phyloP scores from a whole-genome alignment of 53 echinoderm and acorn worm genomes.

The Paracentrotus lividus region DNA sequence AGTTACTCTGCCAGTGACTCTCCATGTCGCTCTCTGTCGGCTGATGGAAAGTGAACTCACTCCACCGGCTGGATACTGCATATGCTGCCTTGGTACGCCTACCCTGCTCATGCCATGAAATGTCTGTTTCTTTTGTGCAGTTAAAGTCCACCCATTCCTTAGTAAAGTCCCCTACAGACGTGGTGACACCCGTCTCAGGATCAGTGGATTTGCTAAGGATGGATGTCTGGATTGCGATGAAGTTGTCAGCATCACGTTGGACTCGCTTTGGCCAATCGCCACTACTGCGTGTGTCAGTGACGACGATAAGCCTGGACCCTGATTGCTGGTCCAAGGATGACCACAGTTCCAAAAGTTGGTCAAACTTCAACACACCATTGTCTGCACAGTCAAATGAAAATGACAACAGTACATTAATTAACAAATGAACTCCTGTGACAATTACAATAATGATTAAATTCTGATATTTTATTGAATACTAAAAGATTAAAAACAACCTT shows the following conservation, averaged over 20 bases:
- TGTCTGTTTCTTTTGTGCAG: slow-evolving; percentile 78
- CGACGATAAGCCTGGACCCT: slow-evolving; percentile 85
- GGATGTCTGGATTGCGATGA: slow-evolving; percentile 89
- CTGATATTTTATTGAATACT: too few relatives aligned
- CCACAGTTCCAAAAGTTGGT: slow-evolving; percentile 89
- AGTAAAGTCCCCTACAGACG: slow-evolving; percentile 92
- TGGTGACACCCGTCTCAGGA: slow-evolving; percentile 82
- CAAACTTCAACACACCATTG: slow-evolving; percentile 86
- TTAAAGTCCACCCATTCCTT: slow-evolving; percentile 96
- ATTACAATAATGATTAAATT: too few relatives aligned
- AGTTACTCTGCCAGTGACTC: slow-evolving; percentile 94
- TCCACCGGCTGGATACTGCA: slow-evolving; percentile 85
- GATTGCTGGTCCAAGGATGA: slow-evolving; percentile 78
- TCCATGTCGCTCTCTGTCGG: slow-evolving; percentile 95
- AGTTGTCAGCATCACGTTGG: slow-evolving; percentile 72
- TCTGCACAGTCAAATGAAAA: slow-evolving; percentile 54
- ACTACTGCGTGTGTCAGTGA: slow-evolving; percentile 76
- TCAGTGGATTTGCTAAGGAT: slow-evolving; percentile 85
- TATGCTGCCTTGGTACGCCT: slow-evolving; percentile 85
- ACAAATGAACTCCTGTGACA: too few relatives aligned
- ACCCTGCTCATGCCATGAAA: slow-evolving; percentile 88
- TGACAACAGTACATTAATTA: neutral
- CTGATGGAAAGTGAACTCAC: slow-evolving; percentile 91
- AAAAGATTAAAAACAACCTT: too few relatives aligned
- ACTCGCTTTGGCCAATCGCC: slow-evolving; percentile 85